These are phyloP conservation scores for Crossocerus cetratus DNA, from an alignment of 2,888 invertebrate genomes.

Conservation along the genomic window DNA sequence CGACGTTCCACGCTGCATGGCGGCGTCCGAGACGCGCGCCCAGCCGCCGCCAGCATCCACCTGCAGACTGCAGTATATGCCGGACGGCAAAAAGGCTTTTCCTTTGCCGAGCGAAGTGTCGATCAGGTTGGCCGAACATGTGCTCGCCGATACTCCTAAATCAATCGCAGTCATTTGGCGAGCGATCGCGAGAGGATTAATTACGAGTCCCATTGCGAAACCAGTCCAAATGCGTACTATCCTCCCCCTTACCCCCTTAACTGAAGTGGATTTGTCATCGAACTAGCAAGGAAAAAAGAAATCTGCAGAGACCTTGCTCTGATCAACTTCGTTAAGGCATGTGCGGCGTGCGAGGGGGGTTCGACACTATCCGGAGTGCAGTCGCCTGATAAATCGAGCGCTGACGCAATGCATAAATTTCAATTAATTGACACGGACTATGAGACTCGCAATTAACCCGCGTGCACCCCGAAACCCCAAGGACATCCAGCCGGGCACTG, in stretches of 20 bases:
- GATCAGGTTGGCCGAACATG: neutral
- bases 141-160: neutral
- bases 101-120: neutral
- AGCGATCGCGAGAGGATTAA: slow-evolving; percentile 31
- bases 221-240: slow-evolving; percentile 42
- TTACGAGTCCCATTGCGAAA: slow-evolving; percentile 34
- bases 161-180: neutral
- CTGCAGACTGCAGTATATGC: no score
- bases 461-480: neutral
- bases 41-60: no score
- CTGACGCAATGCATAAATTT: slow-evolving; percentile 19
- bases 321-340: slow-evolving; percentile 3
- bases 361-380: slow-evolving; percentile 11
- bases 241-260: slow-evolving; percentile 18
- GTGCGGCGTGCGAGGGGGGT: slow-evolving; percentile 11
- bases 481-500: no score
- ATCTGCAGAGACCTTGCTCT: no score
- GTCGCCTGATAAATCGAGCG: neutral
- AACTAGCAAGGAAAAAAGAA: no score
- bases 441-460: neutral
- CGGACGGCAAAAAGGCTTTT: no score
- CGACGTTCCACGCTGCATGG: no score
- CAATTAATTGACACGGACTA: slow-evolving; percentile 14
- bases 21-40: no score
- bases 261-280: slow-evolving; percentile 49